Conservation (phyloP, 2,113 vertebrate genomes). For the Callospermophilus lateralis region DNA sequence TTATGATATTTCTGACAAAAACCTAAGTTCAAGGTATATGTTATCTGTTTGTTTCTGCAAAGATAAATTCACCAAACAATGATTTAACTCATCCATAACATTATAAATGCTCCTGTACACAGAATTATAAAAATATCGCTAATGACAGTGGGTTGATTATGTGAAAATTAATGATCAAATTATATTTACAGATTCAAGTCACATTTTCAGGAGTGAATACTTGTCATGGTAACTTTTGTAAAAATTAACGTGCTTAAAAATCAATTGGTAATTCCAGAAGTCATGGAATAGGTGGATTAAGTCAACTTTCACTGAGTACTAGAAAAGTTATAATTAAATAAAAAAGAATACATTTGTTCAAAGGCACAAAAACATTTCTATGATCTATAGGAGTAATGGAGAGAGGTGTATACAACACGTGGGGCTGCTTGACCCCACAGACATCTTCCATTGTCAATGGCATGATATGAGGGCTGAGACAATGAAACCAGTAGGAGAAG, state of each 20-base stretch:
- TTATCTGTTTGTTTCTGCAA: not conserved
- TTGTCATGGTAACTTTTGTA: not conserved
- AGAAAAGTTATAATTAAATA: not conserved
- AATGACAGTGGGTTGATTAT: not conserved
- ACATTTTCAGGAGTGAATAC: not conserved
- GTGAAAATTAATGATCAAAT: slow-evolving; percentile 31
- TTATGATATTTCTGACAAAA: not conserved
- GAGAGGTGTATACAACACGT: not conserved
- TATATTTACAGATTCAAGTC: not conserved
- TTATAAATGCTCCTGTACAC: not conserved
- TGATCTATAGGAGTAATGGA: not conserved
- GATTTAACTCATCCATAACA: not conserved
- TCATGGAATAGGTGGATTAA: not conserved
- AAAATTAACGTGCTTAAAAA: not conserved
- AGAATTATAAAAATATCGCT: slow-evolving; percentile 29
- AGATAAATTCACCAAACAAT: not conserved
- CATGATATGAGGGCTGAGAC: not conserved
- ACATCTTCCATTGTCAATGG: not conserved
- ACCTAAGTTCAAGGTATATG: not conserved
- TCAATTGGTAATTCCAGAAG: not conserved
- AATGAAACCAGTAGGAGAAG: not conserved
- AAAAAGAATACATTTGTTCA: not conserved
- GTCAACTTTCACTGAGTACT: not conserved
- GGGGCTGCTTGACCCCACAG: not conserved
- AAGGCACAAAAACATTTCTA: not conserved